Conservation (phyloP, 2,797 vertebrate genomes). For the Diplodus puntazzo region DNA sequence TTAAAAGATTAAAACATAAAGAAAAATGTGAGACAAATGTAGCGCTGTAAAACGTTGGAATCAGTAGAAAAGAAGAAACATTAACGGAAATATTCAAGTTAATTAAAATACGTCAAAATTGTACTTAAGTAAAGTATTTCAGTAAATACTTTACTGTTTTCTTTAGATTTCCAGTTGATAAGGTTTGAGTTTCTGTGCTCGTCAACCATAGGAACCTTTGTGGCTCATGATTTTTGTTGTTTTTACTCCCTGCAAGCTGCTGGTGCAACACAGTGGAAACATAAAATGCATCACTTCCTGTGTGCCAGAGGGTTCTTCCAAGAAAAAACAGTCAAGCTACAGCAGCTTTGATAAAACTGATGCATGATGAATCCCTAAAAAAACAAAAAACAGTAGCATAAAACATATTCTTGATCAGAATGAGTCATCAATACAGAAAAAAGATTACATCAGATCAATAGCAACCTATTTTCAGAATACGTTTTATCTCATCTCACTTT, state of each 20-base stretch:
- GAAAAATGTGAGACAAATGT: no score
- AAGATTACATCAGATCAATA: not conserved
- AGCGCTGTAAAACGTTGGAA: no score
- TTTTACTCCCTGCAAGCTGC: slow-evolving; percentile 4
- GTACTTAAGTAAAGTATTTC: no score
- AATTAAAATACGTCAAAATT: no score
- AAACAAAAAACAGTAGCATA: not conserved
- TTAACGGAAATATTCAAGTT: no score
- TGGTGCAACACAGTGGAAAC: slow-evolving; percentile 30
- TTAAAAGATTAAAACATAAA: no score
- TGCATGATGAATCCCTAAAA: slow-evolving; percentile 19
- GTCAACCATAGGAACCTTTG: not conserved
- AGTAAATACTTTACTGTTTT: not conserved
- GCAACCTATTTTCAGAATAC: not conserved
- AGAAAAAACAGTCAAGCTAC: slow-evolving; percentile 39
- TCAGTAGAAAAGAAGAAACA: no score
- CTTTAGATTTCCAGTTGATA: slow-evolving; percentile 1
- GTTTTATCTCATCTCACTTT: not conserved
- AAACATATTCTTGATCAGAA: not conserved
- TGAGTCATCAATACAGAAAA: not conserved
- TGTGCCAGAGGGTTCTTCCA: slow-evolving; percentile 50
- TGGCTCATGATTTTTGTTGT: not conserved
- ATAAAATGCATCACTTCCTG: slow-evolving; percentile 58
- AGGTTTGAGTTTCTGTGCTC: not conserved
- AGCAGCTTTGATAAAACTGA: slow-evolving; percentile 10